A percentile compares a stretch with the other conserved stretches of the same genome.
phyloP scores from a whole-genome alignment of 2,797 vertebrate species.

The Arnoldichthys spilopterus region DNA sequence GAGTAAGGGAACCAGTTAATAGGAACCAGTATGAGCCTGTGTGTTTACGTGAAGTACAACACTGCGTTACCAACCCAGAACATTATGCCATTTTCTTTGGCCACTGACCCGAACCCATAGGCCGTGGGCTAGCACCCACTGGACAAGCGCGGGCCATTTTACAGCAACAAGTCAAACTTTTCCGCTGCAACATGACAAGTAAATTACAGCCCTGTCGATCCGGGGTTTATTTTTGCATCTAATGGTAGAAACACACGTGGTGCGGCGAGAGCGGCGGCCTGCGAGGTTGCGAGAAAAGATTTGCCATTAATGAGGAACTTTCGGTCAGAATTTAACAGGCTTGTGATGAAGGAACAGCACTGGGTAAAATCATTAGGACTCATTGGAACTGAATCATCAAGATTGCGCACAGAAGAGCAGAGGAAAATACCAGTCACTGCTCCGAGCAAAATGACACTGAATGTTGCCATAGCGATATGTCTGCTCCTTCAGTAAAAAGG shows the following conservation, averaged over 20 bases:
- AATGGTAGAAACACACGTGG: conserved; percentile 58
- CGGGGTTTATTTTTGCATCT: conserved; percentile 62
- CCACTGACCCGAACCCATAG: conserved; percentile 9
- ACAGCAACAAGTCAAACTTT: conserved; percentile 44
- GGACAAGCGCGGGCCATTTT: conserved; percentile 27
- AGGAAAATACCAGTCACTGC: conserved; percentile 45
- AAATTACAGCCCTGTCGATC: conserved; percentile 55
- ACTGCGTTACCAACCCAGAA: conserved; percentile 9
- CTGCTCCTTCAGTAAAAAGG: conserved; percentile 26
- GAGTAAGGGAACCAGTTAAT: too few species aligned
- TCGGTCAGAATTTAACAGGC: conserved; percentile 7
- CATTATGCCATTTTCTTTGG: conserved; percentile 48
- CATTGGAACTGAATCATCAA: conserved; percentile 50
- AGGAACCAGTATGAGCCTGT: neutral
- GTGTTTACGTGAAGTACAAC: conserved; percentile 17
- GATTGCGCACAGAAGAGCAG: conserved; percentile 28
- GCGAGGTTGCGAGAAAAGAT: neutral
- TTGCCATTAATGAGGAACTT: conserved; percentile 27
- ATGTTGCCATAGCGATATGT: conserved; percentile 54
- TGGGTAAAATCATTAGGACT: conserved; percentile 51
- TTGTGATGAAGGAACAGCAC: conserved; percentile 42
- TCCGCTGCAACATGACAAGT: conserved; percentile 42
- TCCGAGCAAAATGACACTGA: conserved; percentile 45
- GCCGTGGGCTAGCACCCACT: conserved; percentile 23
- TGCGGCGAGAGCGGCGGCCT: conserved; percentile 8